phyloP scores from a whole-genome alignment of 2,797 vertebrate genomes.

The Muraenolepis orangiensis region DNA sequence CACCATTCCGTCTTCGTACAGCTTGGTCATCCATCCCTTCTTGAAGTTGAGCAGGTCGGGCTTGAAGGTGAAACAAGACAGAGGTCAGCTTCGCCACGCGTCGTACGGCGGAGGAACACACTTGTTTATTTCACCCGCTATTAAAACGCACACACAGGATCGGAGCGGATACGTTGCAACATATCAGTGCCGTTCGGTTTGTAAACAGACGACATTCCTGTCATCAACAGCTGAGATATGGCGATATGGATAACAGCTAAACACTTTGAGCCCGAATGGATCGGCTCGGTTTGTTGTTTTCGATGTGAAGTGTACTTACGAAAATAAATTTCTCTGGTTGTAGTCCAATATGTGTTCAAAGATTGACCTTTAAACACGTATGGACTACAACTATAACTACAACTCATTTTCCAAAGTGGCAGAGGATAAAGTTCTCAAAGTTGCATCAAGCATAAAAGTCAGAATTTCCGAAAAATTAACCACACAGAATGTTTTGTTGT shows the following conservation, averaged over 20 bases:
- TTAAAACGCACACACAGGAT: not conserved
- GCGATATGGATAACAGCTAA: not conserved
- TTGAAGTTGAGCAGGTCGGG: conserved; percentile 97
- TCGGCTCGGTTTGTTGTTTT: not conserved
- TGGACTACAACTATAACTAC: too few species aligned
- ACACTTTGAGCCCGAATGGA: not conserved
- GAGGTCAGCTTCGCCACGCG: not conserved
- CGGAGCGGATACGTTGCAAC: not conserved
- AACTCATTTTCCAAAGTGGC: too few species aligned
- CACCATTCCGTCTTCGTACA: conserved; percentile 94
- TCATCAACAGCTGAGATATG: not conserved
- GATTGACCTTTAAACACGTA: not conserved
- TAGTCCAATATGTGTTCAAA: not conserved
- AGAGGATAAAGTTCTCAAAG: too few species aligned
- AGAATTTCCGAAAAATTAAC: not conserved
- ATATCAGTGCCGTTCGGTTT: not conserved
- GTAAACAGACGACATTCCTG: not conserved
- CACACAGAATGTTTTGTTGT: not conserved
- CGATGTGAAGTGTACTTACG: not conserved
- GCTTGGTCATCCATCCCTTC: conserved; percentile 99
- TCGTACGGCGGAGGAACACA: not conserved
- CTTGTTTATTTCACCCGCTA: not conserved
- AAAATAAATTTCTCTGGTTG: not conserved
- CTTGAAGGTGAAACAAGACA: conserved; percentile 57
- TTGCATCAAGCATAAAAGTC: not conserved